Evolutionary conservation across 2,888 invertebrate species (phyloP).

Genomic region (Osedax frankpressi): DNA sequence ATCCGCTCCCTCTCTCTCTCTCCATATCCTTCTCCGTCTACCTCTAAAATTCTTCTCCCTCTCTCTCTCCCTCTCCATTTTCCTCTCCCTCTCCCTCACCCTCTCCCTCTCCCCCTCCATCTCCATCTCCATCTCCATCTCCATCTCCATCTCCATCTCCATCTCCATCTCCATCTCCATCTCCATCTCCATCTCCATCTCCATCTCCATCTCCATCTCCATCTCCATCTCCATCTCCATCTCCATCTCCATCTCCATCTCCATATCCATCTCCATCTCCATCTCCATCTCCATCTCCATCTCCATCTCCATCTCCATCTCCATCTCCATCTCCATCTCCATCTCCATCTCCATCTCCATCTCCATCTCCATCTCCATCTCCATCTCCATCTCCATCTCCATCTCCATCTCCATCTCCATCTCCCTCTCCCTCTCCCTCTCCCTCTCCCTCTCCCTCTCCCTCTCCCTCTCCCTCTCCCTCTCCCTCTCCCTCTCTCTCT

Average conservation of each 20-base stretch:
- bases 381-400: background rate
- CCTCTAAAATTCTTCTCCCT: background rate
- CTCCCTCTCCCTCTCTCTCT: background rate
- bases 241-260: background rate
- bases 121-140: background rate
- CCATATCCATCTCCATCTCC: background rate
- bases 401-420: background rate
- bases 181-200: too few species aligned
- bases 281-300: background rate
- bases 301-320: background rate
- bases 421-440: background rate
- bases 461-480: background rate
- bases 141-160: too few species aligned
- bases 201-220: too few species aligned
- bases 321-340: background rate
- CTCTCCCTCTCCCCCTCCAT: background rate
- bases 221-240: too few species aligned
- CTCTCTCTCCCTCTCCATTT: background rate
- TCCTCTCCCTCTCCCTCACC: background rate
- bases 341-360: background rate
- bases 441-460: background rate
- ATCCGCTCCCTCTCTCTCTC: background rate
- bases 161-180: too few species aligned
- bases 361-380: background rate
- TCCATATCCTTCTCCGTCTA: background rate